phyloP scores from a whole-genome alignment of 2,797 vertebrate genomes.

The Muraenolepis orangiensis region DNA sequence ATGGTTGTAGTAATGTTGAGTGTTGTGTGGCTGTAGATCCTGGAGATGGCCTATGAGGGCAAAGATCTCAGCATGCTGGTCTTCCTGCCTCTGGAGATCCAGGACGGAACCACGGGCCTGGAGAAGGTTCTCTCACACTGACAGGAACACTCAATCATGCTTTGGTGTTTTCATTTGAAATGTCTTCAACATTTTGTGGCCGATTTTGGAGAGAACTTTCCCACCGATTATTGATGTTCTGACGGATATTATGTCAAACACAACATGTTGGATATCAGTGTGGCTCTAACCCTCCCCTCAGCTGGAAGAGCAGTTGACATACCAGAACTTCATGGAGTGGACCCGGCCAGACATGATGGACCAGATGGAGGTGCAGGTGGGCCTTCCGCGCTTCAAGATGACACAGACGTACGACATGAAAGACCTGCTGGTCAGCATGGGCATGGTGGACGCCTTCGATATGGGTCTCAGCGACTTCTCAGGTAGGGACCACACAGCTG shows the following conservation, averaged over 20 bases:
- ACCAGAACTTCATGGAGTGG: constrained; percentile 81
- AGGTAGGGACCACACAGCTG: constrained; percentile 34
- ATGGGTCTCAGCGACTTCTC: constrained; percentile 74
- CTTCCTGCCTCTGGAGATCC: constrained; percentile 76
- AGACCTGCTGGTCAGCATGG: constrained; percentile 74
- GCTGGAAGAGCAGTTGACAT: constrained; percentile 81
- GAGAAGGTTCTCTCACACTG: no score
- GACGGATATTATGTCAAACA: no score
- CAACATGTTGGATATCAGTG: no score
- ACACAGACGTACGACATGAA: constrained; percentile 81
- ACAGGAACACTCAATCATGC: no score
- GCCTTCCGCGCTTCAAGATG: constrained; percentile 83
- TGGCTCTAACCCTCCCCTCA: no score
- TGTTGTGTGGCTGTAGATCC: constrained; percentile 50
- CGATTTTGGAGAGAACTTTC: no score
- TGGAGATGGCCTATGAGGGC: constrained; percentile 81
- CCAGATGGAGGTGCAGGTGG: constrained; percentile 65
- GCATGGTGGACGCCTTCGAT: constrained; percentile 85
- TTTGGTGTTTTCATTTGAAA: no score
- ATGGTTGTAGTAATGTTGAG: no score
- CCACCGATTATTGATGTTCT: no score
- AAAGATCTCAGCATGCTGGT: constrained; percentile 84
- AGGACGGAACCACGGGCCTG: constrained; percentile 76
- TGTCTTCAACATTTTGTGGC: no score
- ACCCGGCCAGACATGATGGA: constrained; percentile 78